Evolutionary conservation across 2,113 vertebrate genomes (phyloP), one percentile per base, ranked within the genome.

Genomic region (Bettongia penicillata): DNA sequence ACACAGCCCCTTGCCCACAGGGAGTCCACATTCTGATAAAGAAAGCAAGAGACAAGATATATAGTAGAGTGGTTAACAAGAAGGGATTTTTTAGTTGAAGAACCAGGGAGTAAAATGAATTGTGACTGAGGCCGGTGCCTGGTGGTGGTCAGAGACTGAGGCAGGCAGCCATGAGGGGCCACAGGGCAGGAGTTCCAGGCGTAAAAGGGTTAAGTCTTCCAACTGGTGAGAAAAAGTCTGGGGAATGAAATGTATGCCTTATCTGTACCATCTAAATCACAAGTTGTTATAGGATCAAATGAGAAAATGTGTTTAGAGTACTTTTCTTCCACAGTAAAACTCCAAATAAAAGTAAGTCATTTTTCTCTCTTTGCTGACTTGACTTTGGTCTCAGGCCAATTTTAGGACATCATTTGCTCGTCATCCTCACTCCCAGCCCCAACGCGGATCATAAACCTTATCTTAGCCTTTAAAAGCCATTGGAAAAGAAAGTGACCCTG

Each of bases 391-490:
- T n/a, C 31, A 77, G 61, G 37, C 37, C n/a, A 43, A 84, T 22
- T 19, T 84, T 84, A 43, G n/a, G n/a, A n/a, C n/a, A 23, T 84
- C 16, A 0, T 84, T 84, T 84, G 16, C 19, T 43, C n/a, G 23
- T 16, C n/a, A 84, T 43, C 68, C 43, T 6, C n/a, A 23, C 6
- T 43, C n/a, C 68, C 16, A 43, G n/a, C 68, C 68, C 68, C 68
- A 84, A 43, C n/a, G 43, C n/a, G 16, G 37, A 22, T 84, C 37
- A 68, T 68, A 84, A 84, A 84, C 93, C 94, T 51, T 51, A 28
- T 5, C 52, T 95, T 96, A 95, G 93, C 93, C 94, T 0, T 94
- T 91, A 43, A 84, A 43, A 84, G 19, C 68, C 68, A 22, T 8
- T 84, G 68, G 68, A n/a, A 84, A 84, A 43, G 68, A 84, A 1